Base-by-base conservation (phyloP, 2,797 vertebrate species). In the Capromys pilorides region DNA sequence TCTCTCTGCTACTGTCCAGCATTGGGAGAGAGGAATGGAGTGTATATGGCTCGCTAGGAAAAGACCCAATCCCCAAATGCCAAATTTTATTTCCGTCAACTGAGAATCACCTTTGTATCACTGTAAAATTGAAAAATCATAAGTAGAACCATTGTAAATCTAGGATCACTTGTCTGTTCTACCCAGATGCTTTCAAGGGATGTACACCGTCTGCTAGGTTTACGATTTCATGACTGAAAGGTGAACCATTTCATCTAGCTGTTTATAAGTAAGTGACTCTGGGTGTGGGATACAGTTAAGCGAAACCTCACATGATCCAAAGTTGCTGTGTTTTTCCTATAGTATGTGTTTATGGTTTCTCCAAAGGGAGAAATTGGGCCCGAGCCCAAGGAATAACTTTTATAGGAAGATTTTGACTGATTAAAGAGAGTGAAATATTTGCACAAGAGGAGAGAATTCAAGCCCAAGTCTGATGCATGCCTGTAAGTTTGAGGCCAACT, bases 371-470 rank as follows among this genome's bases (percentile, higher is more conserved):
- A 75, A 21, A 71, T 62, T n/a, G 22, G 24, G 1, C 12, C 59
- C 31, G 11, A 8, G 9, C 19, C n/a, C 71, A n/a, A 57, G 80
- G 49, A 39, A 69, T 59, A 73, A 36, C 80, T 89, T 94, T 2
- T 77, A 19, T 6, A 57, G 18, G 21, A 3, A 51, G 14, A 73
- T 73, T 88, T 57, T 79, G 18, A 62, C 11, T n/a, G 4, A 91
- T 80, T 88, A 93, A 64, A 49, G 61, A n/a, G 8, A 66, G 93
- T 79, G 73, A 73, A 86, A 61, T 83, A 86, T 88, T 81, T 82
- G 9, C 24, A 66, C 18, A 36, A 31, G 54, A n/a, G 86, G 21
- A 36, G 82, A 90, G 14, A 49, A 77, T 88, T 90, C 45, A 73
- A 57, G 18, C 31, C 31, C 28, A 54, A 16, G 18, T 21, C 6